Percentiles rank a stretch among this genome's conserved stretches.
Conservation (phyloP, 2,888 invertebrate genomes). For the Sesia bembeciformis region DNA sequence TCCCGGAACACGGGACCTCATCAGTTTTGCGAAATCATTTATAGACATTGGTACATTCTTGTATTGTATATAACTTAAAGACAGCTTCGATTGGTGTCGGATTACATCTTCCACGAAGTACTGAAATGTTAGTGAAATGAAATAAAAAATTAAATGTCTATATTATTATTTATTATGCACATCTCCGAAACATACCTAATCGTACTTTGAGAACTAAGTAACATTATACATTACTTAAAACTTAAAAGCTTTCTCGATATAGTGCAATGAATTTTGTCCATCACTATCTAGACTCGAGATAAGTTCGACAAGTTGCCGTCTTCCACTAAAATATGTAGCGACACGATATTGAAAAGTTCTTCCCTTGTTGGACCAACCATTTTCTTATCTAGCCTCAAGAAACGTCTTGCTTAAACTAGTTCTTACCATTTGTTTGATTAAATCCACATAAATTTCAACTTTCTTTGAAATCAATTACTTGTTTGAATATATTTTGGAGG, state of each 20-base stretch:
- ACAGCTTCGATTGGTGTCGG: too few species aligned
- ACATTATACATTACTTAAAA: not conserved
- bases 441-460: not conserved
- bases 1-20: too few species aligned
- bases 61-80: too few species aligned
- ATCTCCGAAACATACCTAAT: too few species aligned
- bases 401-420: constrained; percentile 5
- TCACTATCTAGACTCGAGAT: constrained; percentile 17
- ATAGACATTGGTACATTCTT: too few species aligned
- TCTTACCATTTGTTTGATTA: constrained; percentile 2
- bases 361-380: constrained; percentile 33
- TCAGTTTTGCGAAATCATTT: too few species aligned
- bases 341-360: constrained; percentile 66
- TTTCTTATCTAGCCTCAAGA: constrained; percentile 10
- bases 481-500: constrained; percentile 9
- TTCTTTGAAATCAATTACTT: not conserved
- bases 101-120: too few species aligned
- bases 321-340: constrained; percentile 67
- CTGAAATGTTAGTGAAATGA: too few species aligned
- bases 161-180: too few species aligned
- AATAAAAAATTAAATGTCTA: too few species aligned
- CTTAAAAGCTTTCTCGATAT: not conserved
- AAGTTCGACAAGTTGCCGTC: constrained; percentile 63
- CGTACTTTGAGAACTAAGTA: too few species aligned
- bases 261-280: not conserved